phyloP scores from a whole-genome alignment of 2,113 vertebrate species.

The Pimephales promelas region DNA sequence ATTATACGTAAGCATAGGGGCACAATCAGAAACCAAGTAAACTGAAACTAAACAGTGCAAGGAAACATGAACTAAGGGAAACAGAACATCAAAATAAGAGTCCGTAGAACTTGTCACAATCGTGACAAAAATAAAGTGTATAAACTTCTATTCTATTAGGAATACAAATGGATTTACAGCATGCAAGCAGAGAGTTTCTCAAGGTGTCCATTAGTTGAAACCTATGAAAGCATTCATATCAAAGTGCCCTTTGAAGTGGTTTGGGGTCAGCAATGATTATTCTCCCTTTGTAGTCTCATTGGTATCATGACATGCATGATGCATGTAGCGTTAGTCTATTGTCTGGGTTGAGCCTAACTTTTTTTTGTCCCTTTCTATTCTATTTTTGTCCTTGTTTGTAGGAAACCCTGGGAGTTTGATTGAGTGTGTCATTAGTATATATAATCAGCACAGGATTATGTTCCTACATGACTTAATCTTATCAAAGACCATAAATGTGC shows the following conservation, averaged over 20 bases:
- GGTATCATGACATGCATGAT: neutral
- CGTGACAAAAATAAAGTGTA: neutral
- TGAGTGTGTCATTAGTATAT: constrained; percentile 18
- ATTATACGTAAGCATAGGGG: no score
- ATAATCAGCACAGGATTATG: constrained; percentile 19
- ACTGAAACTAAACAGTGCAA: no score
- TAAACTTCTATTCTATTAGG: neutral
- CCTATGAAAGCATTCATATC: neutral
- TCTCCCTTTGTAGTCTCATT: neutral
- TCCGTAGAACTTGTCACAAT: no score
- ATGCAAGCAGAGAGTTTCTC: neutral
- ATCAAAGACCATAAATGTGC: constrained; percentile 37
- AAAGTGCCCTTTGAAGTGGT: neutral
- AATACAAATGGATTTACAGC: neutral
- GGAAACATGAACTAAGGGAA: no score
- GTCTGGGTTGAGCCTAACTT: neutral
- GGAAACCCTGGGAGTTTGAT: neutral
- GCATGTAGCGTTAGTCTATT: neutral
- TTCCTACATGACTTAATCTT: constrained; percentile 12
- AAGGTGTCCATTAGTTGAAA: neutral
- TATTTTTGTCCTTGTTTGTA: constrained; percentile 7
- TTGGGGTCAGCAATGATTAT: neutral
- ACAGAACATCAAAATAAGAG: no score
- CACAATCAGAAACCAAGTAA: no score
- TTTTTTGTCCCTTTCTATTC: neutral